Conservation (phyloP, 2,113 vertebrate genomes). For the Gallinago jamesoni region DNA sequence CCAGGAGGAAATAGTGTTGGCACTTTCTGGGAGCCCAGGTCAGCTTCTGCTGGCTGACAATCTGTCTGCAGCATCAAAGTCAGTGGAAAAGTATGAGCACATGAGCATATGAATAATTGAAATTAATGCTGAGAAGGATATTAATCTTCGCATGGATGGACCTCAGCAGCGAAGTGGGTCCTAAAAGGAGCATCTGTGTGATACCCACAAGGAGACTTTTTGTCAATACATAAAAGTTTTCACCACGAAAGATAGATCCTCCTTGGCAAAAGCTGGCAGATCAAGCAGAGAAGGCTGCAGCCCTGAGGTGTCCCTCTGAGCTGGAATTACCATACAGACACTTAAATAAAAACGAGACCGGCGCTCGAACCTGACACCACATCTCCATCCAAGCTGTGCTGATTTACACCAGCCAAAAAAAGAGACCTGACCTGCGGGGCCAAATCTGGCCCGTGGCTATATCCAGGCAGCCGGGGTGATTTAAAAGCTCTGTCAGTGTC, state of each 20-base stretch:
- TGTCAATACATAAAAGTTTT: not conserved
- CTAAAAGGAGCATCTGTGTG: not conserved
- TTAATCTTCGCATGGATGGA: not conserved
- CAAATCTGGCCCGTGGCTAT: constrained; percentile 5
- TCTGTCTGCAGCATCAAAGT: not conserved
- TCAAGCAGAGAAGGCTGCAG: not conserved
- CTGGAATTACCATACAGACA: constrained; percentile 31
- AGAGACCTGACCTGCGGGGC: constrained; percentile 25
- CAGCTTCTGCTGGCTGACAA: not conserved
- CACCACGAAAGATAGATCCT: not conserved
- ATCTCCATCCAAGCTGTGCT: constrained; percentile 25
- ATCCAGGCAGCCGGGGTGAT: not conserved
- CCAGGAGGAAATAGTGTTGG: not conserved
- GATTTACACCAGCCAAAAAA: constrained; percentile 48
- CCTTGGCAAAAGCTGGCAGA: not conserved
- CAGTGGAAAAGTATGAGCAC: not conserved
- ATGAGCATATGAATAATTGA: not conserved
- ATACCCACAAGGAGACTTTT: not conserved
- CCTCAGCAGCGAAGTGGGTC: not conserved
- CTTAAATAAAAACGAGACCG: constrained; percentile 39
- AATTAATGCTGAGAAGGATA: not conserved
- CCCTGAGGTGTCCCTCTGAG: not conserved
- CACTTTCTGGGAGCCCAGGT: not conserved
- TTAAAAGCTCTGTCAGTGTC: constrained; percentile 50
- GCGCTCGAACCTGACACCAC: constrained; percentile 6